Conservation (phyloP, 2,888 invertebrate species). For the Drosophila mulleri region DNA sequence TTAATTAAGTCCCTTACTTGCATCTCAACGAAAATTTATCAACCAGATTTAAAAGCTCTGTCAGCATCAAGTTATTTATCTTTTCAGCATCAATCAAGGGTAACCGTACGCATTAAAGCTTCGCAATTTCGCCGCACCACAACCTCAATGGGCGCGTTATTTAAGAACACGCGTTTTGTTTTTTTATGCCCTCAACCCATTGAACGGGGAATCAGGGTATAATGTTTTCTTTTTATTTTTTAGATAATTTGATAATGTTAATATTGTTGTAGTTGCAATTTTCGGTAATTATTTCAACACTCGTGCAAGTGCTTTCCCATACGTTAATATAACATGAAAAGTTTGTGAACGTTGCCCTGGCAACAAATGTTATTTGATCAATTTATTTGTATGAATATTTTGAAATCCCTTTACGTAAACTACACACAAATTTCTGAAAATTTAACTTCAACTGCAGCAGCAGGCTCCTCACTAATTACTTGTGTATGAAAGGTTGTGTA, state of each 20-base stretch:
- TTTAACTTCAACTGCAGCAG: conserved; percentile 4
- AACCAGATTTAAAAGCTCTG: too few species aligned
- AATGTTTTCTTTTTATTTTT: too few species aligned
- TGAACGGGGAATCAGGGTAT: too few species aligned
- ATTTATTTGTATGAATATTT: conserved; percentile 37
- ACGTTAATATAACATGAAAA: neutral
- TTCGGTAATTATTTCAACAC: neutral
- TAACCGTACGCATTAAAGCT: neutral
- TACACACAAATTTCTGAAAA: conserved; percentile 55
- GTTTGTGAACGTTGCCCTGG: conserved; percentile 34
- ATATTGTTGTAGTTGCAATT: neutral
- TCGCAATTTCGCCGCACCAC: neutral
- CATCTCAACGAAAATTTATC: too few species aligned
- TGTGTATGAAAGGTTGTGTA: conserved; percentile 8
- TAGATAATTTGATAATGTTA: neutral
- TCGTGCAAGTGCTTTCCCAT: neutral
- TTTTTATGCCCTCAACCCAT: too few species aligned
- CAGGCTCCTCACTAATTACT: neutral
- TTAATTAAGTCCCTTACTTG: too few species aligned
- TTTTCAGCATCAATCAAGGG: neutral
- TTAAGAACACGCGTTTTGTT: neutral
- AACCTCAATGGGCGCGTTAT: neutral
- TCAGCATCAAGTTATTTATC: neutral
- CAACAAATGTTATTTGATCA: conserved; percentile 63
- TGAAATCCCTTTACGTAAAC: conserved; percentile 58